These are phyloP conservation scores for Scaptomyza reducta DNA, from an alignment of 2,888 invertebrate genomes.

Conservation along the genomic window DNA sequence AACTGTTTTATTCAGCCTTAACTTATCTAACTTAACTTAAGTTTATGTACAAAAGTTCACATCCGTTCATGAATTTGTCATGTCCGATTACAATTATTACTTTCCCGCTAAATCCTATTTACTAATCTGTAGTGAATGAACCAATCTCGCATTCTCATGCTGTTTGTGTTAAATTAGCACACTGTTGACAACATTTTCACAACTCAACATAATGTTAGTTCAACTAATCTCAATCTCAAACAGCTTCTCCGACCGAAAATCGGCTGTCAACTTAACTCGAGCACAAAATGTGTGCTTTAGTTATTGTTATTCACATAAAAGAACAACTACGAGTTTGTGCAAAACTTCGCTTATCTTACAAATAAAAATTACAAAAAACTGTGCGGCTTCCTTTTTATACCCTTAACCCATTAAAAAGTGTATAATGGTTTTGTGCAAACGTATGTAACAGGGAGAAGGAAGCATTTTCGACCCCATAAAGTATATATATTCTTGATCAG, in stretches of 20 bases:
- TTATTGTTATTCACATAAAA: not conserved
- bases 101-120: conserved; percentile 2
- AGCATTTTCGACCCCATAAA: too few species aligned
- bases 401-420: too few species aligned
- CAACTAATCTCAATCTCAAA: conserved; percentile 20
- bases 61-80: conserved; percentile 12
- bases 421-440: too few species aligned
- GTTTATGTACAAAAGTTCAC: not conserved
- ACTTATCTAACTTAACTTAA: not conserved
- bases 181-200: conserved; percentile 36
- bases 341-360: conserved; percentile 32
- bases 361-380: conserved; percentile 12
- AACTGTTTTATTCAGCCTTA: not conserved
- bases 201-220: conserved; percentile 9
- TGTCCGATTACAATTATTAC: not conserved
- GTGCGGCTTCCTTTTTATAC: conserved; percentile 25
- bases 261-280: conserved; percentile 2
- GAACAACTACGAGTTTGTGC: conserved; percentile 21
- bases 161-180: conserved; percentile 10
- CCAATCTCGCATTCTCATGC: conserved; percentile 9
- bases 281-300: conserved; percentile 19
- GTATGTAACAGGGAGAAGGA: too few species aligned
- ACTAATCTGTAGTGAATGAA: conserved; percentile 10
- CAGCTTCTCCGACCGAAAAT: conserved; percentile 19
- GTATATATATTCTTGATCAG: too few species aligned